A percentile compares a stretch with the other conserved stretches of the same genome.
These are phyloP conservation scores for Holothuria glaberrima DNA, from an alignment of 35 echinoderm and acorn worm genomes.

Conservation along the genomic window DNA sequence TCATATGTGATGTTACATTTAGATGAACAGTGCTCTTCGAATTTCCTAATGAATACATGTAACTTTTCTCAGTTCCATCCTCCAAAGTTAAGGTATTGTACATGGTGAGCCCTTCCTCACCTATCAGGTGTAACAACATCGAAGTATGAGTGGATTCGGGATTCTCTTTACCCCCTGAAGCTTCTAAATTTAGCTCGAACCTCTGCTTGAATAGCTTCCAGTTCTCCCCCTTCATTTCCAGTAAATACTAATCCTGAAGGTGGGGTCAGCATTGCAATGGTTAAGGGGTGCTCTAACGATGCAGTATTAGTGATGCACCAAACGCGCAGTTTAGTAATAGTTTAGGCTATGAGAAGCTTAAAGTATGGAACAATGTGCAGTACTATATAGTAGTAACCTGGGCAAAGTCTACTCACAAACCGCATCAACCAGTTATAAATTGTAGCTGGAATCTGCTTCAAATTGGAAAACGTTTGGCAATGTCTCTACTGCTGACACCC, in stretches of 20 bases:
- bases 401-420: too few relatives aligned
- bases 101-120: conserved; percentile 40
- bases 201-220: conserved; percentile 57
- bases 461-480: too few relatives aligned
- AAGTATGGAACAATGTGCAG: too few relatives aligned
- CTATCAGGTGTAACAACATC: conserved; percentile 43
- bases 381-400: too few relatives aligned
- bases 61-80: conserved; percentile 26
- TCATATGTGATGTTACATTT: conserved; percentile 56
- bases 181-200: conserved; percentile 17
- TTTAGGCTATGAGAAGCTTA: too few relatives aligned
- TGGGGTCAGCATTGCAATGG: conserved; percentile 17
- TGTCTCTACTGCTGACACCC: too few relatives aligned
- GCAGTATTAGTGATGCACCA: not conserved
- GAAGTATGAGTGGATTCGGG: conserved; percentile 13
- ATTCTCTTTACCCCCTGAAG: conserved; percentile 3
- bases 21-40: conserved; percentile 55
- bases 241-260: conserved; percentile 20
- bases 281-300: not conserved
- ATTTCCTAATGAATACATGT: conserved; percentile 36
- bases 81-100: conserved; percentile 62
- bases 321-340: not conserved
- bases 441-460: too few relatives aligned
- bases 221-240: conserved; percentile 42
- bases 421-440: too few relatives aligned